Evolutionary conservation across 2,797 vertebrate genomes (phyloP).

Genomic region (Anas bahamensis): DNA sequence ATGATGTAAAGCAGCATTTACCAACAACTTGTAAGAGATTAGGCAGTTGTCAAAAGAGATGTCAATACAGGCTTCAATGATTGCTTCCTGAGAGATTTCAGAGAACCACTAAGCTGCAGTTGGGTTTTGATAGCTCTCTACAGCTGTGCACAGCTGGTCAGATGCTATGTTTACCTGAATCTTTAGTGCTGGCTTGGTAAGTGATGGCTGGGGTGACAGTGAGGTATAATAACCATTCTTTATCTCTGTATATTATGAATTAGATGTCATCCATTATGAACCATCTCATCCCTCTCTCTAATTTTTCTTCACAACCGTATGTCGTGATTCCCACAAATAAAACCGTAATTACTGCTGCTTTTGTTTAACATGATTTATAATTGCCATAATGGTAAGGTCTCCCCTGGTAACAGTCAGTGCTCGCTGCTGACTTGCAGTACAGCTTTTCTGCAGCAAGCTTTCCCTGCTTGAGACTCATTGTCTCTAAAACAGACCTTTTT

Average conservation of each 20-base stretch:
- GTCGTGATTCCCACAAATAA: constrained; percentile 25
- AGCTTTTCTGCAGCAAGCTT: neutral
- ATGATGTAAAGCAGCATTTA: constrained; percentile 35
- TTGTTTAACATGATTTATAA: constrained; percentile 38
- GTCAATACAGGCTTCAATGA: neutral
- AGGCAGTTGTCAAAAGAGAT: constrained; percentile 31
- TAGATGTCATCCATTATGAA: neutral
- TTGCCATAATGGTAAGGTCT: neutral
- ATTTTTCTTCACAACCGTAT: constrained; percentile 14
- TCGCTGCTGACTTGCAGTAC: neutral
- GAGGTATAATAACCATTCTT: neutral
- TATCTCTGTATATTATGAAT: neutral
- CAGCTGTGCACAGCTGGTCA: constrained; percentile 10
- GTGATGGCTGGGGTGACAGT: neutral
- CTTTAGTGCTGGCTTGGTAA: neutral
- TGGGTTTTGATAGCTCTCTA: constrained; percentile 14
- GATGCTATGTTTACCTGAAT: neutral
- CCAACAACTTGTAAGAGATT: constrained; percentile 20
- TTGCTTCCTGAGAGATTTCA: constrained; percentile 2
- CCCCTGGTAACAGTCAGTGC: neutral
- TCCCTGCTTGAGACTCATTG: neutral
- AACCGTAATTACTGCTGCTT: constrained; percentile 13
- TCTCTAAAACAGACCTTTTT: neutral
- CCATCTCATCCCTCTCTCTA: neutral
- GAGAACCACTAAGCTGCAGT: neutral